Base-by-base conservation (phyloP, 1,140 invertebrate genomes). In the Orius insidiosus region DNA sequence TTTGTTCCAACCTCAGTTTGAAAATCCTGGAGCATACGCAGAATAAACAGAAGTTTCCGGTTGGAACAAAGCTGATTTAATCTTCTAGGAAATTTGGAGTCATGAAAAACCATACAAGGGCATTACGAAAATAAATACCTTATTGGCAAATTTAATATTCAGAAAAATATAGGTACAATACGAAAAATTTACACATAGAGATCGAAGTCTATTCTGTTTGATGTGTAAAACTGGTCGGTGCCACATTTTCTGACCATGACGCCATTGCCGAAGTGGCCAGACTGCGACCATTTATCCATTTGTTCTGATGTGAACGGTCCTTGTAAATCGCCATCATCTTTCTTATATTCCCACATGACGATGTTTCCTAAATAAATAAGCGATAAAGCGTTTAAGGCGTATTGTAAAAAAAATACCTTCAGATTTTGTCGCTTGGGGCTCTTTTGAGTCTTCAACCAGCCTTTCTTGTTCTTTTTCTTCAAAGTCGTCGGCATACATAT, bases 401-500 rank as follows among this genome's bases (percentile, higher is more conserved):
- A n/a, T n/a, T n/a, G n/a, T n/a, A n/a, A n/a, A n/a, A n/a, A n/a
- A n/a, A 15, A 3, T 24, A 16, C 18, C 10, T 14, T 3, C 5
- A 3, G 9, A 31, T 18, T 34, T 36, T 8, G 11, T 10, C 44
- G 30, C 34, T 15, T 51, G 54, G 42, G 42, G 5, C 47, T 39
- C 11, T 42, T 45, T 51, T 45, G n/a, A 24, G 13, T 36, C 24
- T 43, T 57, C 52, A 3, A n/a, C n/a, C n/a, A 75, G 55, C 59
- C 67, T 75, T 48, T 67, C 59, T 55, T 81, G 75, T 58, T 81
- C 78, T 63, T 80, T 83, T 46, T 70, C 66, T 63, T 83, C 81
- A 69, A 92, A 87, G 59, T 88, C 81, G 67, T 95, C 90, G 2
- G 84, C 75, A 68, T 93, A 97, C 88, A 97, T 96, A 63, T 96